phyloP scores from a whole-genome alignment of 2,797 vertebrate species.

The Myiothlypis coronata region DNA sequence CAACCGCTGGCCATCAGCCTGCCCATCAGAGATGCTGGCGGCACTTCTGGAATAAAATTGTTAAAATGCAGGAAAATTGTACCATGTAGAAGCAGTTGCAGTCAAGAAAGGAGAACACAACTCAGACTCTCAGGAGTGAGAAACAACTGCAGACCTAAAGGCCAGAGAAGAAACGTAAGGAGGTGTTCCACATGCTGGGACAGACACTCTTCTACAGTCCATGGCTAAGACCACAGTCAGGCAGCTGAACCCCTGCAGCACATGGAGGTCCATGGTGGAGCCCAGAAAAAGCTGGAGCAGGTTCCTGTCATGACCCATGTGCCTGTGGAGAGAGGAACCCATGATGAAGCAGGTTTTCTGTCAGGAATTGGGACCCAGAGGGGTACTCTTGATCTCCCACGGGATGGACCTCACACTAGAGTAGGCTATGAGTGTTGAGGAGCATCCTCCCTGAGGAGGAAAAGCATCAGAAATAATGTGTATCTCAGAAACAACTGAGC shows the following conservation, averaged over 20 bases:
- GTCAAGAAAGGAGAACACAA: background rate
- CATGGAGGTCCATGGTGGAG: background rate
- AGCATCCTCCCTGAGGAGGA: background rate
- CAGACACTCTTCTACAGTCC: background rate
- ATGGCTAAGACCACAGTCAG: background rate
- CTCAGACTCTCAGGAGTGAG: background rate
- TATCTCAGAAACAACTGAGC: background rate
- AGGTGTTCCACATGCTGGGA: accelerated
- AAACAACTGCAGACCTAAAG: background rate
- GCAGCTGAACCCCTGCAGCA: too few relatives aligned
- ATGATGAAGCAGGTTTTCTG: background rate
- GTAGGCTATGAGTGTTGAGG: background rate
- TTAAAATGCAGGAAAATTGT: background rate
- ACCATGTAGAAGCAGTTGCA: background rate
- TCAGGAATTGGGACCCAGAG: background rate
- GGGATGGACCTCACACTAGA: background rate
- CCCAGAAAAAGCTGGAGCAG: background rate
- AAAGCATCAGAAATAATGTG: background rate
- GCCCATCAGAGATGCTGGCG: background rate
- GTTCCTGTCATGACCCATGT: background rate
- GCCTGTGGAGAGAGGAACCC: background rate
- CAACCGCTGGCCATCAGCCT: background rate
- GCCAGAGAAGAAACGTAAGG: background rate
- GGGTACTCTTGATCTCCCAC: background rate
- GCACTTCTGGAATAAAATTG: background rate